phyloP scores from a whole-genome alignment of 2,797 vertebrate species.

The Somateria mollissima region DNA sequence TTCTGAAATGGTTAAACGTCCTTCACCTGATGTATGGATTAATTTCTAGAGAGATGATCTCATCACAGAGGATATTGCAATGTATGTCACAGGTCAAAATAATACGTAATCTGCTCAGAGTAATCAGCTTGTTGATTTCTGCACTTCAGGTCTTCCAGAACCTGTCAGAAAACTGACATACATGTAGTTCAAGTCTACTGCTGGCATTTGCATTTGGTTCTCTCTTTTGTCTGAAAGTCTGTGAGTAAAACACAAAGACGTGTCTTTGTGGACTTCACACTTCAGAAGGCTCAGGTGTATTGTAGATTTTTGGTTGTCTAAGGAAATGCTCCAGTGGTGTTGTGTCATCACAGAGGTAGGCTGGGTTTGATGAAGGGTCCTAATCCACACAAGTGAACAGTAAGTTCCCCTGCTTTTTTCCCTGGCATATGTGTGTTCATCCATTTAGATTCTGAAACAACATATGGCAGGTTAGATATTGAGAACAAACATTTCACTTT shows the following conservation, averaged over 20 bases:
- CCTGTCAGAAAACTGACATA: not conserved
- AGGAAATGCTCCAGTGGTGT: not conserved
- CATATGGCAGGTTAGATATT: not conserved
- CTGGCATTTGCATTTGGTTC: not conserved
- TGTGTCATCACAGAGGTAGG: not conserved
- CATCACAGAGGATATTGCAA: not conserved
- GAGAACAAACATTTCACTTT: not conserved
- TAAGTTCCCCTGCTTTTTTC: not conserved
- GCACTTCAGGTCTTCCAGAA: slow-evolving; percentile 4
- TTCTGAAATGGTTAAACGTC: not conserved
- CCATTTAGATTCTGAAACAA: not conserved
- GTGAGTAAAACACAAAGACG: not conserved
- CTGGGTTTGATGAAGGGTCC: not conserved
- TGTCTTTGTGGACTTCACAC: not conserved
- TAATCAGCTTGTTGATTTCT: slow-evolving; percentile 50
- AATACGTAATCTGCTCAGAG: slow-evolving; percentile 11
- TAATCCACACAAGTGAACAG: not conserved
- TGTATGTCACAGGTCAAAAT: slow-evolving; percentile 5
- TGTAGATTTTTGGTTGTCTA: not conserved
- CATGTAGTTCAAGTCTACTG: not conserved
- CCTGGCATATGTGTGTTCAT: not conserved
- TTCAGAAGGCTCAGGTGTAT: not conserved
- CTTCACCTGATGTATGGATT: not conserved
- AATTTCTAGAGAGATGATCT: slow-evolving; percentile 13
- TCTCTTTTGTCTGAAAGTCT: not conserved